Conservation (phyloP, 2,113 vertebrate genomes). For the Piaya cayana region DNA sequence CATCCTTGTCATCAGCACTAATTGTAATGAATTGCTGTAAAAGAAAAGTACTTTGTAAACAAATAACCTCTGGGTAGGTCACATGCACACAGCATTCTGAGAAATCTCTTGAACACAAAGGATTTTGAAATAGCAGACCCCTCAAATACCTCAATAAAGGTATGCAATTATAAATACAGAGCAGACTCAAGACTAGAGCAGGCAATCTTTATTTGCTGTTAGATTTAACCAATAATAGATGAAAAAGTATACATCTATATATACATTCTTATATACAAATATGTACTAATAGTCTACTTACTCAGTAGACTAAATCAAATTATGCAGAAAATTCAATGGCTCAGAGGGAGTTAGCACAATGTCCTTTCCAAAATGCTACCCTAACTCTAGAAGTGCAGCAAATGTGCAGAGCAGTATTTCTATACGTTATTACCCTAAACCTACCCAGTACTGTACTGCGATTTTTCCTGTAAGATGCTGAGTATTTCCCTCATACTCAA, state of each 20-base stretch:
- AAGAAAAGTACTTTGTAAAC: slow-evolving; percentile 66
- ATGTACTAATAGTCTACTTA: neutral
- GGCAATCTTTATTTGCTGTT: neutral
- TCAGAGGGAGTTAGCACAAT: neutral
- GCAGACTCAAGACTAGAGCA: neutral
- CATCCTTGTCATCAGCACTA: slow-evolving; percentile 95
- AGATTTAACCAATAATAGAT: neutral
- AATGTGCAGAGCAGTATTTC: neutral
- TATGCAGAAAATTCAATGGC: neutral
- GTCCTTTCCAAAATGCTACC: neutral
- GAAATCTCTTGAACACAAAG: neutral
- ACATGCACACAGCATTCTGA: neutral
- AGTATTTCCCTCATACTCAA: neutral
- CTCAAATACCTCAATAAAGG: neutral
- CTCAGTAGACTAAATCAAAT: neutral
- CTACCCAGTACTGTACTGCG: neutral
- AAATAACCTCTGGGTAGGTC: neutral
- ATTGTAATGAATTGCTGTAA: slow-evolving; percentile 86
- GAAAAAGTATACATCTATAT: neutral
- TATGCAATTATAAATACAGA: neutral
- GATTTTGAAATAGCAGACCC: neutral
- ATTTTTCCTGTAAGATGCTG: neutral
- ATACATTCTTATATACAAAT: neutral
- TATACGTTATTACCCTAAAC: neutral
- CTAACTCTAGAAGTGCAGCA: neutral